Conservation (phyloP, 2,797 vertebrate genomes). For the Champsocephalus esox region DNA sequence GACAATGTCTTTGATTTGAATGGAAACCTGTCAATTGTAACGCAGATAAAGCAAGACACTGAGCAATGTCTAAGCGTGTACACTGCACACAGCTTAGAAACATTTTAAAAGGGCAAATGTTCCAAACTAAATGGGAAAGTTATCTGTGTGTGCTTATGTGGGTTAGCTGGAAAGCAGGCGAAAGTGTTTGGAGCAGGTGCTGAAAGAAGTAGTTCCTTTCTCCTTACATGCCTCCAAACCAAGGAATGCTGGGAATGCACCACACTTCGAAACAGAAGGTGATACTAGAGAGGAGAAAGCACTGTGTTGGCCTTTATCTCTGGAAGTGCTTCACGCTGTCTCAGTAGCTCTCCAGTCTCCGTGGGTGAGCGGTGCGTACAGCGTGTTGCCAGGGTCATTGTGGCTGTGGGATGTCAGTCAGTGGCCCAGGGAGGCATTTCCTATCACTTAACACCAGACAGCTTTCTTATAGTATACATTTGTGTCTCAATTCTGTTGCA, state of each 20-base stretch:
- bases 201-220: slow-evolving; percentile 35
- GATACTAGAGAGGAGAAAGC: slow-evolving; percentile 8
- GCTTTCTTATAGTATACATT: not conserved
- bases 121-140: too few relatives aligned
- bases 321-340: slow-evolving; percentile 43
- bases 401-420: slow-evolving; percentile 28
- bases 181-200: slow-evolving; percentile 49
- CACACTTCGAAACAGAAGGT: slow-evolving; percentile 38
- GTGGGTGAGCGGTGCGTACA: slow-evolving; percentile 38
- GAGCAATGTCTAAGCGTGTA: too few relatives aligned
- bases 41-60: too few relatives aligned
- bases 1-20: too few relatives aligned
- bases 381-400: slow-evolving; percentile 40
- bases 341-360: slow-evolving; percentile 24
- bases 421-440: slow-evolving; percentile 1
- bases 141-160: not conserved
- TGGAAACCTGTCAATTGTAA: too few relatives aligned
- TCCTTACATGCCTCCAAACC: slow-evolving; percentile 36
- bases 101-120: too few relatives aligned
- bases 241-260: slow-evolving; percentile 64
- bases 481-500: not conserved
- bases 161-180: slow-evolving; percentile 1
- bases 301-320: slow-evolving; percentile 25
- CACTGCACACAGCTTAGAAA: too few relatives aligned
- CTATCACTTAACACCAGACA: not conserved